Conservation (phyloP, 2,888 invertebrate genomes). For the Cheilosia soror region DNA sequence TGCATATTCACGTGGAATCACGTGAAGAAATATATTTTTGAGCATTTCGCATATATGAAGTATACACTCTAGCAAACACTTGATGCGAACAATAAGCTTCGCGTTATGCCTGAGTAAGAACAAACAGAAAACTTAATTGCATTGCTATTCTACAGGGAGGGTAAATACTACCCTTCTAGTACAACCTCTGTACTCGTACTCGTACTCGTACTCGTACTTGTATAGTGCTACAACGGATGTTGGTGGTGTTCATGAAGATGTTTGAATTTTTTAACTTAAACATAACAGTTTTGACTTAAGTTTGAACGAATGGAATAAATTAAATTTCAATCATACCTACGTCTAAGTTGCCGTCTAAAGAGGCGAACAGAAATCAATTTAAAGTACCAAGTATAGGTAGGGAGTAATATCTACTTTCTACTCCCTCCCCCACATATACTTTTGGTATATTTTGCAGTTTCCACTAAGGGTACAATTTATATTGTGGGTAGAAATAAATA, state of each 20-base stretch:
- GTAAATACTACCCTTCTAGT: background rate
- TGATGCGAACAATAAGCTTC: constrained; percentile 11
- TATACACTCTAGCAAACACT: constrained; percentile 1
- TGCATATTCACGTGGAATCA: constrained; percentile 35
- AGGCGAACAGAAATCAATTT: too few species aligned
- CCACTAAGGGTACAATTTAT: too few species aligned
- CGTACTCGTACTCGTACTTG: too few species aligned
- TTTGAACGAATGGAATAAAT: background rate
- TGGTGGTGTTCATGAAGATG: background rate
- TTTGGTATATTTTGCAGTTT: too few species aligned
- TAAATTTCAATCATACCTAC: too few species aligned
- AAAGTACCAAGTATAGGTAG: too few species aligned
- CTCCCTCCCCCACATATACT: too few species aligned
- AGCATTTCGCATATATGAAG: constrained; percentile 5
- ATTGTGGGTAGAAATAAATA: too few species aligned
- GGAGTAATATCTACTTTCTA: too few species aligned
- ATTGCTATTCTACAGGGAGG: background rate
- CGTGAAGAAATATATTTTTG: constrained; percentile 12
- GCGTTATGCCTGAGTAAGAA: constrained; percentile 19
- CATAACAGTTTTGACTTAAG: background rate
- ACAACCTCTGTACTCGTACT: too few species aligned
- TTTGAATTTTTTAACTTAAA: background rate
- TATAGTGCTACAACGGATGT: background rate
- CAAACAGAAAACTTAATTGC: constrained; percentile 44
- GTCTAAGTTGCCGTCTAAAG: too few species aligned